These are phyloP conservation scores for Dione vanillae DNA, from an alignment of 2,888 invertebrate species.

Conservation along the genomic window DNA sequence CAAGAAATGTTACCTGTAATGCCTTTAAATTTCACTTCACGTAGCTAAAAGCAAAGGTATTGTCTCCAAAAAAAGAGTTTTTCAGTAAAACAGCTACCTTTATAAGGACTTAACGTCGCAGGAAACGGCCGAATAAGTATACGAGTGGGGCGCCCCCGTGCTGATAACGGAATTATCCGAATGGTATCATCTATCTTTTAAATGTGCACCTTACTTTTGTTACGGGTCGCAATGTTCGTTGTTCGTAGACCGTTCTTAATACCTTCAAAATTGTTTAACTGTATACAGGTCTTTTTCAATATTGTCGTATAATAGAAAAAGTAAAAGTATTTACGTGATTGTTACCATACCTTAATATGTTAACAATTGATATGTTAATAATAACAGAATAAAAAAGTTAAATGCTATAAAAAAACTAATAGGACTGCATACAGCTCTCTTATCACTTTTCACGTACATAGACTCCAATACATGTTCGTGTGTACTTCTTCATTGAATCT, in stretches of 20 bases:
- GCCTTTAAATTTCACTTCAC: conserved; percentile 22
- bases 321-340: not conserved
- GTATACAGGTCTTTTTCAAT: not conserved
- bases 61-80: conserved; percentile 76
- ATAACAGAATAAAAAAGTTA: no score
- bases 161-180: conserved; percentile 88
- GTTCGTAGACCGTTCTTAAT: conserved; percentile 39
- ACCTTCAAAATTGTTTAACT: conserved; percentile 36
- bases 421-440: no score
- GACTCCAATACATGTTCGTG: no score
- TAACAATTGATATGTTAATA: no score
- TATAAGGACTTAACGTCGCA: conserved; percentile 79
- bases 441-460: no score
- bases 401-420: no score
- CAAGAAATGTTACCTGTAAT: conserved; percentile 8
- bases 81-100: conserved; percentile 79
- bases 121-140: conserved; percentile 79
- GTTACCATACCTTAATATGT: no score
- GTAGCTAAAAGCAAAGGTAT: conserved; percentile 60
- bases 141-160: conserved; percentile 79
- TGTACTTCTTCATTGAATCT: no score
- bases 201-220: conserved; percentile 84
- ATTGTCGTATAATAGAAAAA: no score
- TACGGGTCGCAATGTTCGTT: conserved; percentile 54
- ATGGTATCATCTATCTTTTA: conserved; percentile 87